Evolutionary conservation across 2,113 vertebrate species (phyloP).

Genomic region (Boleophthalmus pectinirostris): DNA sequence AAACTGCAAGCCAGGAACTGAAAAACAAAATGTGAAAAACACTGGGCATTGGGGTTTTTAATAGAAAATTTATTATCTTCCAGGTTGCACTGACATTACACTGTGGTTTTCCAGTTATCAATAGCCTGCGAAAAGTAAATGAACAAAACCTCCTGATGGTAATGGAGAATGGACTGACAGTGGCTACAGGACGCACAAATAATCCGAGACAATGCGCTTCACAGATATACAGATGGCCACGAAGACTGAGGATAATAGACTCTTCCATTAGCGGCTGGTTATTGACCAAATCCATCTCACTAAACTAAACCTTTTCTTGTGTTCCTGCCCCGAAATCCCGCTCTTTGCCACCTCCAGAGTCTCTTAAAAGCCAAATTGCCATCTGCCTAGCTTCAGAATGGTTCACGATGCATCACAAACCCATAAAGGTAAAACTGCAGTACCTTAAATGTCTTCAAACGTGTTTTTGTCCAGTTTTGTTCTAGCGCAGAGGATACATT

Average conservation of each 20-base stretch:
- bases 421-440: slow-evolving; percentile 32
- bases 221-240: slow-evolving; percentile 34
- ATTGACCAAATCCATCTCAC: slow-evolving; percentile 64
- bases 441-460: slow-evolving; percentile 41
- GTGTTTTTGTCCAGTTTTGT: slow-evolving; percentile 47
- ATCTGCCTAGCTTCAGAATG: slow-evolving; percentile 43
- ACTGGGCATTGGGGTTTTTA: neutral
- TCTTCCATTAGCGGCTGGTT: slow-evolving; percentile 52
- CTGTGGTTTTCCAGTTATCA: slow-evolving; percentile 6
- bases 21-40: slow-evolving; percentile 1
- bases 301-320: slow-evolving; percentile 53
- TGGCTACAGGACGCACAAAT: slow-evolving; percentile 14
- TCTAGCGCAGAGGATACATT: slow-evolving; percentile 42
- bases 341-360: slow-evolving; percentile 44
- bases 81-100: slow-evolving; percentile 16
- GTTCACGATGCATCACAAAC: slow-evolving; percentile 46
- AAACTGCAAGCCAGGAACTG: slow-evolving; percentile 1
- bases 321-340: slow-evolving; percentile 45
- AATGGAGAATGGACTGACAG: slow-evolving; percentile 22
- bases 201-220: slow-evolving; percentile 32
- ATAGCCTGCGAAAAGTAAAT: slow-evolving; percentile 16
- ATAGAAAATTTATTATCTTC: neutral
- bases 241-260: slow-evolving; percentile 58
- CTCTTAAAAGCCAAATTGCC: slow-evolving; percentile 52
- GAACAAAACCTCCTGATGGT: slow-evolving; percentile 5